These are phyloP conservation scores for Rhimphoctona megacephalus DNA, from an alignment of 2,888 invertebrate genomes.

Conservation along the genomic window DNA sequence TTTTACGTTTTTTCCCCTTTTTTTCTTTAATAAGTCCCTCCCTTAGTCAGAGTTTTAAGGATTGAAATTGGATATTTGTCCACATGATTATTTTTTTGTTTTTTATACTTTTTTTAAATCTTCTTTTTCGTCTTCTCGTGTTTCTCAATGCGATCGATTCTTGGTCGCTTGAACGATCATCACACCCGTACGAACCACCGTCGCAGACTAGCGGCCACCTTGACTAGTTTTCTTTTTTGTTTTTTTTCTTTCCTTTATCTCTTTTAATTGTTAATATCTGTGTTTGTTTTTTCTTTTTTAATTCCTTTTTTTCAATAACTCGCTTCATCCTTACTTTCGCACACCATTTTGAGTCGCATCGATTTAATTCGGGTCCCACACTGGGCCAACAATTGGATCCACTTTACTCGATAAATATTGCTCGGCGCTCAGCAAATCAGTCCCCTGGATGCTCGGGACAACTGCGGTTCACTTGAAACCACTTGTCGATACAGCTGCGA, in stretches of 20 bases:
- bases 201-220: slow-evolving; percentile 84
- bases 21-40: slow-evolving; percentile 68
- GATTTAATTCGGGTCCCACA: slow-evolving; percentile 72
- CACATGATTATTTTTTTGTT: slow-evolving; percentile 64
- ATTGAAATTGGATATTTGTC: slow-evolving; percentile 78
- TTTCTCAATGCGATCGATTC: slow-evolving; percentile 77
- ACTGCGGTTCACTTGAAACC: slow-evolving; percentile 99
- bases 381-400: slow-evolving; percentile 76
- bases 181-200: slow-evolving; percentile 80
- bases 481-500: slow-evolving; percentile 99
- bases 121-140: slow-evolving; percentile 24
- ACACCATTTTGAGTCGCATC: slow-evolving; percentile 73
- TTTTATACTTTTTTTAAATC: slow-evolving; percentile 13
- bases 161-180: slow-evolving; percentile 78
- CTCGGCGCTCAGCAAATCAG: slow-evolving; percentile 84
- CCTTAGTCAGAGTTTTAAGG: slow-evolving; percentile 77
- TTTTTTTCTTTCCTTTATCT: slow-evolving; percentile 66
- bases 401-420: slow-evolving; percentile 67
- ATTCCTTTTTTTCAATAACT: slow-evolving; percentile 62
- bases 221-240: slow-evolving; percentile 83
- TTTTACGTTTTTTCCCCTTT: slow-evolving; percentile 8
- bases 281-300: slow-evolving; percentile 49
- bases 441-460: slow-evolving; percentile 99
- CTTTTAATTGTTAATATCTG: slow-evolving; percentile 57
- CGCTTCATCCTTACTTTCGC: slow-evolving; percentile 65